Conservation (phyloP, 1,140 invertebrate genomes). For the Drosophila mayri region DNA sequence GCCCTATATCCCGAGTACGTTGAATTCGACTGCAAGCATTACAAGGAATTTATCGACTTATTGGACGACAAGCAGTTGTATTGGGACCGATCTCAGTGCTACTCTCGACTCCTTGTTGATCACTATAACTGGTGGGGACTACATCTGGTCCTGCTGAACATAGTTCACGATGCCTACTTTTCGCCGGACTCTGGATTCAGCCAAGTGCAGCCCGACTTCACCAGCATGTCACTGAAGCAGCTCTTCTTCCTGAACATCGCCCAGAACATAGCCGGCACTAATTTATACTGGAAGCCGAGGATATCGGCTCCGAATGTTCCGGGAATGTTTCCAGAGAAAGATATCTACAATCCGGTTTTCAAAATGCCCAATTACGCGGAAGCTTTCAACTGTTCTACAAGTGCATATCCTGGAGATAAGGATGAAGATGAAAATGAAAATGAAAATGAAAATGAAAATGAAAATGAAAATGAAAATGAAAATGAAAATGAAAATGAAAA, state of each 20-base stretch:
- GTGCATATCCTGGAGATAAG: too few relatives aligned
- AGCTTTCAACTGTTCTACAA: not conserved
- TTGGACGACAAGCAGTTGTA: not conserved
- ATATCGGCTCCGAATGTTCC: not conserved
- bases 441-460: too few relatives aligned
- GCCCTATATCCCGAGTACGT: not conserved
- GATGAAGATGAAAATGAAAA: too few relatives aligned
- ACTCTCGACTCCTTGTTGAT: not conserved
- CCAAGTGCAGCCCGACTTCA: not conserved
- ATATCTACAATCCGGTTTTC: not conserved
- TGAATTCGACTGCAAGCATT: not conserved
- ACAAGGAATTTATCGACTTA: not conserved
- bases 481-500: too few relatives aligned
- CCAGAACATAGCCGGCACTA: not conserved
- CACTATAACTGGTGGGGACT: not conserved
- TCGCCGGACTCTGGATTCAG: not conserved
- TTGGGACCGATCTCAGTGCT: not conserved
- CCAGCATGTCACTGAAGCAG: not conserved
- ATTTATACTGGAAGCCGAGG: not conserved
- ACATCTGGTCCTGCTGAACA: not conserved
- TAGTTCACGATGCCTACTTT: constrained; percentile 9
- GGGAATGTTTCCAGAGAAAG: not conserved
- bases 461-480: too few relatives aligned
- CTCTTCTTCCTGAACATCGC: not conserved
- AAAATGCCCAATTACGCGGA: not conserved